Percentiles rank a stretch among this genome's conserved stretches.
Evolutionary conservation across 64 coral and sea anemone species (phyloP).

Genomic region (Cladopsammia gracilis): DNA sequence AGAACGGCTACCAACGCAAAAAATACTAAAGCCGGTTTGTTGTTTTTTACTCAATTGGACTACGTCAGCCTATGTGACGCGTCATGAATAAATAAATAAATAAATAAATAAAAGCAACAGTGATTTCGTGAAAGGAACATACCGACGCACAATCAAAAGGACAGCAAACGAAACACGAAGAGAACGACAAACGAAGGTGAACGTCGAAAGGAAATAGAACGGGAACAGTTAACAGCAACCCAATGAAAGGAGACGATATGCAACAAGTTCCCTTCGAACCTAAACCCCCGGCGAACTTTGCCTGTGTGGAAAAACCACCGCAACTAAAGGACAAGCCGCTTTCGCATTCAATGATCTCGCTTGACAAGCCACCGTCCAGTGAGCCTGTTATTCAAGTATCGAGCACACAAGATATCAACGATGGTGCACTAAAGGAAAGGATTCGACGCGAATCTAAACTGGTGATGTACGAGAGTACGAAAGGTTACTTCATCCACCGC

Average conservation of each 20-base stretch:
- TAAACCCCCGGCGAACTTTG: background rate
- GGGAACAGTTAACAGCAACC: background rate
- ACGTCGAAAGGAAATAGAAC: background rate
- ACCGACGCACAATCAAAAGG: no score
- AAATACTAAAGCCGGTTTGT: no score
- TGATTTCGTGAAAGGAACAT: no score
- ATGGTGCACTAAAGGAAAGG: background rate
- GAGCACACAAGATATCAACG: background rate
- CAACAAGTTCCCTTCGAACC: background rate
- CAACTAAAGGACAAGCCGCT: background rate
- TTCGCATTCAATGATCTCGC: background rate
- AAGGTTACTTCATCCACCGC: background rate
- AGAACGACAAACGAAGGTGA: background rate
- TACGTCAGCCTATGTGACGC: no score
- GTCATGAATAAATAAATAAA: no score
- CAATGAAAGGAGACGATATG: background rate
- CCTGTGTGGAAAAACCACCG: background rate
- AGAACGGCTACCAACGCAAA: no score
- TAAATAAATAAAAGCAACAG: no score
- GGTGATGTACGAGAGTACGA: background rate
- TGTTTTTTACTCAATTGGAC: no score
- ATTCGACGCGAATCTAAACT: background rate
- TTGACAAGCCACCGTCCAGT: background rate
- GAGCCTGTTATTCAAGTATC: background rate
- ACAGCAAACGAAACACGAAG: background rate